phyloP scores from a whole-genome alignment of 2,797 vertebrate genomes.

The Epinephelus coioides region DNA sequence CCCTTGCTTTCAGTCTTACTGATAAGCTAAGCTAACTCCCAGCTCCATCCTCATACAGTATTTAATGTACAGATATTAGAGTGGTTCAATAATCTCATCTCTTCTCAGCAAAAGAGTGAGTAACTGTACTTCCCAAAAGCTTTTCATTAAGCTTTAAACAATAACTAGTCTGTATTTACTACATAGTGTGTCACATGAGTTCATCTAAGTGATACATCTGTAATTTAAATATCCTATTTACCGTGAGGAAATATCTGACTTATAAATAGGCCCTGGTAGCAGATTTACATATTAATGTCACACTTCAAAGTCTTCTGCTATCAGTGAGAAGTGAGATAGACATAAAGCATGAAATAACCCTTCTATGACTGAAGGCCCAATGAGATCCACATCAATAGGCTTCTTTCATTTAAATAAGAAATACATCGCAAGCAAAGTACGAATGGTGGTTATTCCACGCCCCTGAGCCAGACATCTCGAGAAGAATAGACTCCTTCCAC shows the following conservation, averaged over 20 bases:
- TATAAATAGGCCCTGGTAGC: slow-evolving; percentile 34
- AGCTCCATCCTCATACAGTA: background rate
- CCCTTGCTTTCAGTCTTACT: background rate
- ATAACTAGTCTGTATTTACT: slow-evolving; percentile 8
- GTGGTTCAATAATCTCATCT: background rate
- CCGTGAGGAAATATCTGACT: slow-evolving; percentile 35
- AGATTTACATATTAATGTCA: slow-evolving; percentile 67
- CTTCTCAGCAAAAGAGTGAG: background rate
- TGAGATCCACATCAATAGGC: slow-evolving; percentile 76
- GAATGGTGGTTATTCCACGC: slow-evolving; percentile 62
- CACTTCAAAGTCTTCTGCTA: slow-evolving; percentile 72
- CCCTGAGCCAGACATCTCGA: slow-evolving; percentile 77
- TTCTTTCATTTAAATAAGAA: slow-evolving; percentile 75
- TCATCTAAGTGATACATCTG: slow-evolving; percentile 27
- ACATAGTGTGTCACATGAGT: background rate
- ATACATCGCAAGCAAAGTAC: slow-evolving; percentile 62
- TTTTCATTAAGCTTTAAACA: background rate
- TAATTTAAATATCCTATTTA: slow-evolving; percentile 42
- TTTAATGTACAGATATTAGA: background rate
- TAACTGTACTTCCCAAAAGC: background rate
- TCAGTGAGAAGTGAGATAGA: slow-evolving; percentile 61
- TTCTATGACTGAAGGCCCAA: slow-evolving; percentile 62
- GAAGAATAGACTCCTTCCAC: slow-evolving; percentile 76
- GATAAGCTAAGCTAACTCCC: background rate
- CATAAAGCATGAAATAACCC: slow-evolving; percentile 66